Conservation (phyloP, 2,797 vertebrate species). For the Peromyscus attwateri region DNA sequence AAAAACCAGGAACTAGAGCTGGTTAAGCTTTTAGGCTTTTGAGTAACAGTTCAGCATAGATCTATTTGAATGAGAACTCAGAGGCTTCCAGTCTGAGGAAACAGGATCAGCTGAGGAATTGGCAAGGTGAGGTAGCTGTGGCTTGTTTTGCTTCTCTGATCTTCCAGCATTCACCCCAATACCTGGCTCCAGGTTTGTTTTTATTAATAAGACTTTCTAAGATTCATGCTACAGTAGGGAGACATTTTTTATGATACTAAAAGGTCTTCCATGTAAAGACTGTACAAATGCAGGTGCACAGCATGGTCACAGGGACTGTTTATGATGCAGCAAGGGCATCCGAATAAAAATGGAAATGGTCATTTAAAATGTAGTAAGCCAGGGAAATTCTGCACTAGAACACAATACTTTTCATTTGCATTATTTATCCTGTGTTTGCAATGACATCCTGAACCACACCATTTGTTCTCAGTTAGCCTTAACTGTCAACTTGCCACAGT, state of each 20-base stretch:
- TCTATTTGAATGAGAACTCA: too few species aligned
- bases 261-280: neutral
- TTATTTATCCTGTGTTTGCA: neutral
- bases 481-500: neutral
- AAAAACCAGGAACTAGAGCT: too few species aligned
- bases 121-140: too few species aligned
- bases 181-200: too few species aligned
- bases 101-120: too few species aligned
- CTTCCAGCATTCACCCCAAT: too few species aligned
- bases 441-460: neutral
- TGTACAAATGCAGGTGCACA: neutral
- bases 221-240: neutral
- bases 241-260: neutral
- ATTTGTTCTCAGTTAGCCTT: neutral
- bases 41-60: too few species aligned
- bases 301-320: neutral
- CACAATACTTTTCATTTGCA: neutral
- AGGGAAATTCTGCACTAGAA: conserved; percentile 1
- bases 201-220: too few species aligned
- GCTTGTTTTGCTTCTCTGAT: too few species aligned
- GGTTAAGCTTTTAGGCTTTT: too few species aligned
- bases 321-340: neutral
- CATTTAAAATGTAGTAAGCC: conserved; percentile 32
- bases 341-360: conserved; percentile 17
- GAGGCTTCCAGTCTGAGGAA: too few species aligned